These are phyloP conservation scores for Caenorhabditis imperialis DNA, from an alignment of 2,888 invertebrate species.

Conservation along the genomic window DNA sequence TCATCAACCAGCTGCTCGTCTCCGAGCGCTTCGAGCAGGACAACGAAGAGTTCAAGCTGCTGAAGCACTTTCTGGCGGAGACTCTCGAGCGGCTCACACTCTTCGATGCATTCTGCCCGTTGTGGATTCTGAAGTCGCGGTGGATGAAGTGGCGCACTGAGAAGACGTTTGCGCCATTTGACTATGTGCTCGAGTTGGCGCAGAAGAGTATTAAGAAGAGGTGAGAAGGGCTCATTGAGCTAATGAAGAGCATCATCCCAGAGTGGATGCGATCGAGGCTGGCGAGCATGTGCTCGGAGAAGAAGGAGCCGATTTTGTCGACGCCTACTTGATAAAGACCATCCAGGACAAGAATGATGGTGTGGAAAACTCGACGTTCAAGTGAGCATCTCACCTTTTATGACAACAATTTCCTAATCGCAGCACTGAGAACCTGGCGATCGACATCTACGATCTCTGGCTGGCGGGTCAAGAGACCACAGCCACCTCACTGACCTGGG, in stretches of 20 bases:
- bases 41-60: neutral
- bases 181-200: slow-evolving; percentile 18
- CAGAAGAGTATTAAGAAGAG: slow-evolving; percentile 22
- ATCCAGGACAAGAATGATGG: slow-evolving; percentile 48
- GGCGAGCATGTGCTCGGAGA: slow-evolving; percentile 48
- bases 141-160: slow-evolving; percentile 47
- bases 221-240: too few relatives aligned
- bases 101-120: slow-evolving; percentile 33
- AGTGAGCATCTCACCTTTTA: slow-evolving; percentile 1
- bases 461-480: slow-evolving; percentile 66
- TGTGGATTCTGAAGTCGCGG: slow-evolving; percentile 36
- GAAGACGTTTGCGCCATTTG: slow-evolving; percentile 18
- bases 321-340: slow-evolving; percentile 60
- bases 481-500: slow-evolving; percentile 58
- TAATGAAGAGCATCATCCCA: too few relatives aligned
- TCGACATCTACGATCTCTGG: slow-evolving; percentile 61
- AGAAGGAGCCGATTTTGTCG: slow-evolving; percentile 56
- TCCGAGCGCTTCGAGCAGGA: slow-evolving; percentile 46
- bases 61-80: too few relatives aligned
- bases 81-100: slow-evolving; percentile 26
- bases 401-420: neutral
- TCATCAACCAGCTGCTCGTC: slow-evolving; percentile 59
- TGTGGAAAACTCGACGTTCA: slow-evolving; percentile 30
- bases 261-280: slow-evolving; percentile 26
- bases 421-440: slow-evolving; percentile 45